Percentiles rank a stretch among this genome's conserved stretches.
phyloP scores from a whole-genome alignment of 2,888 invertebrate species.

The Troides helena region DNA sequence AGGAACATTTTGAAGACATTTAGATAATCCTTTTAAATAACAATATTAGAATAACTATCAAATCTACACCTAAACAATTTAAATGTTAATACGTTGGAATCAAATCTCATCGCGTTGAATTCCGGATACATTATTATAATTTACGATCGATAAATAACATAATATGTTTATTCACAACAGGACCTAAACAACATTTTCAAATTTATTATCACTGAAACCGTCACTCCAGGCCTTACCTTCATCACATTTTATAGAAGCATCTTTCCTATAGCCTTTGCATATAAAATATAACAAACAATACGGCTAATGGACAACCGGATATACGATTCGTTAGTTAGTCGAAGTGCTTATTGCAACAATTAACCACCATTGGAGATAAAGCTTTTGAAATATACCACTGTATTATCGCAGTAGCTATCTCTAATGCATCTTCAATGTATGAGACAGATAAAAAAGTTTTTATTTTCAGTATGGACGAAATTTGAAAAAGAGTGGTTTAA shows the following conservation, averaged over 20 bases:
- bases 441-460: too few relatives aligned
- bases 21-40: slow-evolving; percentile 40
- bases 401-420: too few relatives aligned
- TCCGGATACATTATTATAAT: slow-evolving; percentile 57
- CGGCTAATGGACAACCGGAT: slow-evolving; percentile 6
- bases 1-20: slow-evolving; percentile 28
- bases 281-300: slow-evolving; percentile 25
- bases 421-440: too few relatives aligned
- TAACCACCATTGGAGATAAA: too few relatives aligned
- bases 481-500: too few relatives aligned
- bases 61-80: slow-evolving; percentile 53
- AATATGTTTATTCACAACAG: slow-evolving; percentile 50
- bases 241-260: slow-evolving; percentile 42
- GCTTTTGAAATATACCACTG: too few relatives aligned
- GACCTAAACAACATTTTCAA: slow-evolving; percentile 37
- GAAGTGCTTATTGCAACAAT: too few relatives aligned
- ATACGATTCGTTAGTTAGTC: neutral
- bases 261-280: slow-evolving; percentile 21
- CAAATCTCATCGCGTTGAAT: slow-evolving; percentile 57
- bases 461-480: too few relatives aligned
- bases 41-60: slow-evolving; percentile 46
- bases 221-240: slow-evolving; percentile 46
- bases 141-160: slow-evolving; percentile 58
- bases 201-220: slow-evolving; percentile 36
- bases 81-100: slow-evolving; percentile 61